Percentiles rank a stretch among this genome's conserved stretches.
Conservation (phyloP, 1,140 invertebrate species). For the Leptinotarsa undecemlineata region DNA sequence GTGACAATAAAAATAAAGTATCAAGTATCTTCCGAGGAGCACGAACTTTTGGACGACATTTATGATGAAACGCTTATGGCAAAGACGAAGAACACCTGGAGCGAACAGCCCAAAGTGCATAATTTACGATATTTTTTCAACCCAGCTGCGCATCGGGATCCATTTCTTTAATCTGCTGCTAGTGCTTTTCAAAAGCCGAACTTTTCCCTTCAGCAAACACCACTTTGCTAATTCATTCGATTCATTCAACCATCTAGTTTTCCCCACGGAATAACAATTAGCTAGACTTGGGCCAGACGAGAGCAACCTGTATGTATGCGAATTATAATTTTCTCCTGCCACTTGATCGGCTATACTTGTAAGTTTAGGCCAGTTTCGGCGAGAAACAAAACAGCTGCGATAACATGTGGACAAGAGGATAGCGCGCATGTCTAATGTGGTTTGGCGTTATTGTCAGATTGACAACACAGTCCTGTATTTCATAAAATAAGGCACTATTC, state of each 20-base stretch:
- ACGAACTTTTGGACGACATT: neutral
- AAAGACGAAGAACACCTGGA: neutral
- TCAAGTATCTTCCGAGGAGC: neutral
- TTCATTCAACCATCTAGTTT: neutral
- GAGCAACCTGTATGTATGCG: conserved; percentile 16
- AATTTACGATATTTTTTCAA: neutral
- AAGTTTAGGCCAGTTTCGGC: neutral
- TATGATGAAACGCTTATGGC: neutral
- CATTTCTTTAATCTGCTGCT: neutral
- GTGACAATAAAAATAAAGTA: neutral
- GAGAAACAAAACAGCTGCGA: conserved; percentile 11
- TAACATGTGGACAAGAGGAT: conserved; percentile 5
- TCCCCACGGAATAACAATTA: neutral
- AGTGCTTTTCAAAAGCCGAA: neutral
- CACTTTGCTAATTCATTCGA: neutral
- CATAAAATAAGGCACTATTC: no score
- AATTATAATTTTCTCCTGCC: conserved; percentile 18
- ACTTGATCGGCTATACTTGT: conserved; percentile 1
- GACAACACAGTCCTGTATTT: no score
- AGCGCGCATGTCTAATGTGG: neutral
- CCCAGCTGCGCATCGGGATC: neutral
- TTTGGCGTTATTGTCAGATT: neutral
- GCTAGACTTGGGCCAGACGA: neutral
- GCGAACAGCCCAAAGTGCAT: neutral
- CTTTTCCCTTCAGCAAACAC: neutral